Evolutionary conservation across 2,113 vertebrate genomes (phyloP).

Genomic region (Prunella fulvescens): DNA sequence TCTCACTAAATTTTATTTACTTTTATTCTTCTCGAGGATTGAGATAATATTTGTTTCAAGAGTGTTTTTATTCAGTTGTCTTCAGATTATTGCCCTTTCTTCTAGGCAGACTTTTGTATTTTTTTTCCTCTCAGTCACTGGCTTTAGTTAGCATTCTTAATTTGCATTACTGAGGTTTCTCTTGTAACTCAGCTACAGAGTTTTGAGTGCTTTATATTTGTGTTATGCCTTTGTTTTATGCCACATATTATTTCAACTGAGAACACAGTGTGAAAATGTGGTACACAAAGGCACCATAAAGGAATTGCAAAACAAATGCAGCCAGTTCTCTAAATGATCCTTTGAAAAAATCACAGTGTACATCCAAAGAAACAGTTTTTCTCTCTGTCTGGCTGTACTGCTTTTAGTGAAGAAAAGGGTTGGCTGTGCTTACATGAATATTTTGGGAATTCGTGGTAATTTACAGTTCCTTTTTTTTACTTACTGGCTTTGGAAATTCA

Average conservation of each 20-base stretch:
- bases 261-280: neutral
- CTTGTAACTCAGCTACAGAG: neutral
- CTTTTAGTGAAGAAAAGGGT: neutral
- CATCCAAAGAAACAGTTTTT: neutral
- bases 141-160: neutral
- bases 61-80: neutral
- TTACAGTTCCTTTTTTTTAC: neutral
- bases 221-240: neutral
- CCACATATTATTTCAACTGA: neutral
- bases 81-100: neutral
- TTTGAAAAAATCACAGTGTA: neutral
- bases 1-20: neutral
- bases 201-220: neutral
- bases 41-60: accelerated
- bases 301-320: neutral
- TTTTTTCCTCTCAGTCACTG: neutral
- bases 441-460: neutral
- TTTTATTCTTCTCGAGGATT: neutral
- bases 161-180: neutral
- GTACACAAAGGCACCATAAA: neutral
- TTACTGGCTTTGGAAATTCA: neutral
- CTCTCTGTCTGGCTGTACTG: neutral
- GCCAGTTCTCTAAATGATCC: neutral
- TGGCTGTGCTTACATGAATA: neutral
- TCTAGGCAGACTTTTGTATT: neutral